Evolutionary conservation across 2,113 vertebrate species (phyloP), one percentile per base, ranked within the genome.

Genomic region (Labeo catla): DNA sequence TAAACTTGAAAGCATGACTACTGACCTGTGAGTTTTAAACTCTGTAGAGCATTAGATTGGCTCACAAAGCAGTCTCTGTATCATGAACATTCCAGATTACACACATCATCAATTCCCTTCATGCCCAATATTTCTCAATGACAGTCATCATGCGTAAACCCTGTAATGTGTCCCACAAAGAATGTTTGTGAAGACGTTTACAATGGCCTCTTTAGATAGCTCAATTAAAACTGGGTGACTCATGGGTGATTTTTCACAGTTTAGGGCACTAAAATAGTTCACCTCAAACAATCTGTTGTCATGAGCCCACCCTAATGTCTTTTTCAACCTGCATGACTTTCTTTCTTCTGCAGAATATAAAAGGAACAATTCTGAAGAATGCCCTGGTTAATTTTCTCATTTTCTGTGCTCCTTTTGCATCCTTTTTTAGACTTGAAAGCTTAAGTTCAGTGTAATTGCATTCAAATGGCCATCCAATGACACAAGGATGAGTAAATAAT

Each of bases 171-270:
- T 59, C 34, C 45, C 63, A 82, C 65, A 54, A 84, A 28, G 73
- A 65, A 65, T 76, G 28, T 72, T 63, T 78, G 43, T 34, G 19
- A 23, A 77, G 59, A 68, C 34, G 74, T 82, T 82, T 50, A 70
- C 77, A 81, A 70, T 15, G 19, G 36, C 10, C 66, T 59, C 74
- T 79, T 84, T 50, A 79, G 9, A 47, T 54, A 23, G 19, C 11
- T 45, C 80, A 86, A 70, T 78, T 52, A 76, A 68, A 61, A 16
- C 50, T 34, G 28, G 28, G 28, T 28, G 43, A 83, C 61, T 76
- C 28, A 23, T 36, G 80, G 66, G 65, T 85, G 59, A 83, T 86
- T 83, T 16, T 7, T n/a, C 23, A 15, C 39, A 49, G 12, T 57
- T 28, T 66, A 45, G 4, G 19, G 39, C 68, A 16, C 68, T 72